Base-by-base conservation (phyloP, 2,888 invertebrate species). In the Oeneis ivallda region DNA sequence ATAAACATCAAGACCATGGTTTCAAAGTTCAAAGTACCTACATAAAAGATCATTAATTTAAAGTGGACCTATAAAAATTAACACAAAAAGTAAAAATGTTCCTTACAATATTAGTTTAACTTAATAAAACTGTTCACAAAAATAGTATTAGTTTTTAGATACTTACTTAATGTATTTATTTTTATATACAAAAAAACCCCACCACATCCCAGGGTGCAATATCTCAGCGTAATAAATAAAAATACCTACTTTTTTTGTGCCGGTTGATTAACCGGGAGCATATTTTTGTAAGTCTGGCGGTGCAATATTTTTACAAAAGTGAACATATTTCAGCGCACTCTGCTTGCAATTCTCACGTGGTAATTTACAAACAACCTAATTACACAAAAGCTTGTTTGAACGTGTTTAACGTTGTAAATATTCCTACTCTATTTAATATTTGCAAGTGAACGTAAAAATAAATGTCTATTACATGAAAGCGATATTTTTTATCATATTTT, bases 221-320 rank as follows among this genome's bases (percentile, higher is more conserved):
- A 68, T 65, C 53, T 53, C 54, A 45, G 58, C 59, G 59, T 43
- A 59, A 67, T 64, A 68, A 67, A 67, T 65, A 68, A 68, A 65
- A 62, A 59, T 53, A 50, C n/a, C n/a, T n/a, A n/a, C 49, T 49
- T 52, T 67, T 26, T 67, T 65, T 65, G 62, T 15, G 65, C 10
- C 62, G 53, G 62, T 68, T 68, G 62, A 67, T 67, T 60, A 67
- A 62, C 43, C 65, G 45, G 45, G 39, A 58, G 65, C 58, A 62
- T 65, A 68, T 68, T 68, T 65, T 64, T 64, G 53, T 56, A 57
- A 64, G 60, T 58, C 64, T 57, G 41, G 52, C 61, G 47, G 34
- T 59, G 65, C 57, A 62, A 59, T 68, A 65, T 61, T 65, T 68
- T 65, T 17, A 62, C 65, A 47, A 59, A 54, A 50, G 32, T 61